Conservation (phyloP, 2,888 invertebrate species). For the Odontocerum albicorne region DNA sequence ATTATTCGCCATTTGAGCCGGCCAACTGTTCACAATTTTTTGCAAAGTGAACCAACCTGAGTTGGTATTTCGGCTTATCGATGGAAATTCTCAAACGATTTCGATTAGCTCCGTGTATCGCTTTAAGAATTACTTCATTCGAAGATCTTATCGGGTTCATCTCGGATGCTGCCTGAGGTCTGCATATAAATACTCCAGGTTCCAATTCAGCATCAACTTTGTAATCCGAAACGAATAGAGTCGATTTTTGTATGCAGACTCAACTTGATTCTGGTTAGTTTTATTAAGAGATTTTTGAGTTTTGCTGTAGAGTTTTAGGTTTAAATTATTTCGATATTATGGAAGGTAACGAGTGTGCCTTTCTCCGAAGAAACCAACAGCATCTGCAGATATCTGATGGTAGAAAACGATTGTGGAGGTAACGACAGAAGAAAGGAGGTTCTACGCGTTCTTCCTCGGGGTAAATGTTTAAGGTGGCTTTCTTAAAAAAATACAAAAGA, state of each 20-base stretch:
- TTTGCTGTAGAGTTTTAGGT: background rate
- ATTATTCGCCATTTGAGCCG: no score
- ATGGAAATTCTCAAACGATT: conserved; percentile 4
- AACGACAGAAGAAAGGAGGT: background rate
- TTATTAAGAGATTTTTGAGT: background rate
- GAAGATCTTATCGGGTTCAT: conserved; percentile 7
- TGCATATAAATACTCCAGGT: background rate
- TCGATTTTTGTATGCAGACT: no score
- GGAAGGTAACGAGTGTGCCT: no score
- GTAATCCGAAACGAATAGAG: no score
- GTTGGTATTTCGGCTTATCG: no score
- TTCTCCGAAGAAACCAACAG: background rate
- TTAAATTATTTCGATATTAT: background rate
- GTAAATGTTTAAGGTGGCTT: no score
- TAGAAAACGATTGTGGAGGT: background rate
- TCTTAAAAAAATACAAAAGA: no score
- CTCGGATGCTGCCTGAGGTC: background rate
- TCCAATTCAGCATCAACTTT: background rate
- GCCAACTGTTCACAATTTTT: no score
- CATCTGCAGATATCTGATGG: background rate
- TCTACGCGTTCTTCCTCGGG: background rate
- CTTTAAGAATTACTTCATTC: background rate
- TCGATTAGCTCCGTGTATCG: conserved; percentile 12
- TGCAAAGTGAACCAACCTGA: no score
- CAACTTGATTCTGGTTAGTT: no score